Evolutionary conservation across 2,888 invertebrate species (phyloP), one percentile per base, ranked within the genome.

Genomic region (Ichneumoninae sp.): DNA sequence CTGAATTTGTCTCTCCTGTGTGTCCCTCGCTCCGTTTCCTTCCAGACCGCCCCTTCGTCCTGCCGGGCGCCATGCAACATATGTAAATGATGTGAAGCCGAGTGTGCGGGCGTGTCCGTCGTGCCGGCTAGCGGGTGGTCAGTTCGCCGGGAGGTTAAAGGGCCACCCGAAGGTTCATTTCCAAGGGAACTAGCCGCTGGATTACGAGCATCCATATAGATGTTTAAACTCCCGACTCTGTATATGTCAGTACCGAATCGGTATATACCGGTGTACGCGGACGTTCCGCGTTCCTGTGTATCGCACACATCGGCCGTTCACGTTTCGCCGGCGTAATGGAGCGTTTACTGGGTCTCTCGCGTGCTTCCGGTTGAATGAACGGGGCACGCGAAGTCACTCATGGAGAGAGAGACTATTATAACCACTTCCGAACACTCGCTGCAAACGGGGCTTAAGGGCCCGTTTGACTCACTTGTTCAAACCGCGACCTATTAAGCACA

Each of bases 41-140:
- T 26, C 8, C 26, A 22, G 26, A 66, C 4, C 19, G 30, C 50
- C 33, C 26, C 47, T 70, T 66, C 68, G 76, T 82, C 84, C 85
- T 79, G 78, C 75, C 60, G 72, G 66, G 74, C 74, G 83, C 81
- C 62, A 74, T 74, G 89, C 84, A 83, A 86, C 89, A 84, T 87
- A 89, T 89, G 88, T 86, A 89, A 90, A 90, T 88, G 87, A 90
- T 87, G 85, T 80, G 83, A 84, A 87, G 80, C 83, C 84, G 72
- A 84, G 80, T 75, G 84, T 78, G 65, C 40, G 78, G 65, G 54
- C 65, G 76, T 76, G 68, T 30, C 81, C 57, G 54, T 79, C 74
- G 72, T 68, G 76, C 19, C 50, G 16, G 68, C 50, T 62, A 52
- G 79, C 60, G 52, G 84, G 77, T 83, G 86, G 85, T 72, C 85